A percentile compares a stretch with the other conserved stretches of the same genome.
phyloP scores from a whole-genome alignment of 2,113 vertebrate genomes.

The Corythornis vintsioides region DNA sequence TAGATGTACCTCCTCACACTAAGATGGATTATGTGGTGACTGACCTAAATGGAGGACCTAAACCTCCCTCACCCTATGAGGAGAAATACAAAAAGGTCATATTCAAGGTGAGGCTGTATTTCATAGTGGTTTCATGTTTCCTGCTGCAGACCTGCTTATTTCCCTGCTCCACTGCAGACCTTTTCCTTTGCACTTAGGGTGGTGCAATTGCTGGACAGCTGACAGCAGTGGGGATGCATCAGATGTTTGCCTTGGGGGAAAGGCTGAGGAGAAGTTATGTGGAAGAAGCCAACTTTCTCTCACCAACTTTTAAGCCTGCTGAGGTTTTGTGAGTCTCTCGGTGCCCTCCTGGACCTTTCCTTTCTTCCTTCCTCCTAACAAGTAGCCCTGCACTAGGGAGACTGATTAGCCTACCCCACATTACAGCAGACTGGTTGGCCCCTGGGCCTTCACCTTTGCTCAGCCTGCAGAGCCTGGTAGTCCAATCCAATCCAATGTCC shows the following conservation, averaged over 20 bases:
- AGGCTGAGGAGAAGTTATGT: conserved; percentile 85
- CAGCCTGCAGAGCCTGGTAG: neutral
- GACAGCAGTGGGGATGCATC: conserved; percentile 91
- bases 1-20: conserved; percentile 85
- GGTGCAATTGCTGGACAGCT: conserved; percentile 90
- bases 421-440: neutral
- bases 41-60: conserved; percentile 84
- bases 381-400: neutral
- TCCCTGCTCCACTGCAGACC: neutral
- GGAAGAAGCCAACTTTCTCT: conserved; percentile 82
- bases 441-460: neutral
- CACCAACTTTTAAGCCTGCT: conserved; percentile 78
- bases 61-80: conserved; percentile 79
- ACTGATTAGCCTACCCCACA: neutral
- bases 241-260: conserved; percentile 88
- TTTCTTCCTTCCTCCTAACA: neutral
- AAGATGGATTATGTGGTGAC: conserved; percentile 85
- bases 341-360: neutral
- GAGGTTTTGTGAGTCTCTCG: conserved; percentile 91
- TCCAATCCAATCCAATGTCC: neutral
- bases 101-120: conserved; percentile 66
- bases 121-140: neutral
- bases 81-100: conserved; percentile 75
- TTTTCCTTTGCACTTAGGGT: conserved; percentile 75
- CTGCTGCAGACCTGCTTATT: neutral